Conservation (phyloP, 2,113 vertebrate genomes). For the Lophura nycthemera region DNA sequence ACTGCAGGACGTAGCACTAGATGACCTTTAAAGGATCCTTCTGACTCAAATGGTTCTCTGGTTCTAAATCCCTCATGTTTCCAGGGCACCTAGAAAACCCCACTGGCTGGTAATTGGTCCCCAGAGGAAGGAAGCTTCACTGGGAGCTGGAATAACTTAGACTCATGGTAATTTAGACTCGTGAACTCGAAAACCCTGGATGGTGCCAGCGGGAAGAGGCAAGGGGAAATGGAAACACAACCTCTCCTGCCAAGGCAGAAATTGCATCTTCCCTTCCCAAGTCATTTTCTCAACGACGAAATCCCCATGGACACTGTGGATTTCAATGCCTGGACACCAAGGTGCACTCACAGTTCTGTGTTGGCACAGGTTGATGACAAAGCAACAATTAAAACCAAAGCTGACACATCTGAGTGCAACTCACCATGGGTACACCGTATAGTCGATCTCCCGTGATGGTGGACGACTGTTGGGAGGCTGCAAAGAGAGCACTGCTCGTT, state of each 20-base stretch:
- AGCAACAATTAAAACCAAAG: rapidly evolving
- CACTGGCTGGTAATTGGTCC: background rate
- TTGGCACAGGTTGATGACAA: background rate
- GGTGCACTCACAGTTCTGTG: rapidly evolving
- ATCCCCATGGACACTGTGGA: background rate
- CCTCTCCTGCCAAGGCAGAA: background rate
- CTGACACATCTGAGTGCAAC: background rate
- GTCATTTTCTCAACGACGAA: rapidly evolving
- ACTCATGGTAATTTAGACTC: background rate
- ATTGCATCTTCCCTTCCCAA: background rate
- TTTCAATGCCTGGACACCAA: background rate
- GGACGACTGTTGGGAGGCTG: slow-evolving; percentile 86
- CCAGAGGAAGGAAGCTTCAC: background rate
- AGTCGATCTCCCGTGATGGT: slow-evolving; percentile 89
- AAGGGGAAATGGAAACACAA: background rate
- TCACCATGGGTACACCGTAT: slow-evolving; percentile 92
- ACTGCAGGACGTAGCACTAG: no score
- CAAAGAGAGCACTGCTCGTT: background rate
- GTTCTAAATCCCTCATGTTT: background rate
- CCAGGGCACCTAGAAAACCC: background rate
- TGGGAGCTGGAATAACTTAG: background rate
- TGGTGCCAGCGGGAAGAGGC: background rate
- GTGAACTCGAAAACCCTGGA: background rate
- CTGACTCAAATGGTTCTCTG: no score
- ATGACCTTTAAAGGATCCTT: no score